Percentiles rank a stretch among this genome's conserved stretches.
These are phyloP conservation scores for Antechinus flavipes DNA, from an alignment of 2,113 vertebrate species.

Conservation along the genomic window DNA sequence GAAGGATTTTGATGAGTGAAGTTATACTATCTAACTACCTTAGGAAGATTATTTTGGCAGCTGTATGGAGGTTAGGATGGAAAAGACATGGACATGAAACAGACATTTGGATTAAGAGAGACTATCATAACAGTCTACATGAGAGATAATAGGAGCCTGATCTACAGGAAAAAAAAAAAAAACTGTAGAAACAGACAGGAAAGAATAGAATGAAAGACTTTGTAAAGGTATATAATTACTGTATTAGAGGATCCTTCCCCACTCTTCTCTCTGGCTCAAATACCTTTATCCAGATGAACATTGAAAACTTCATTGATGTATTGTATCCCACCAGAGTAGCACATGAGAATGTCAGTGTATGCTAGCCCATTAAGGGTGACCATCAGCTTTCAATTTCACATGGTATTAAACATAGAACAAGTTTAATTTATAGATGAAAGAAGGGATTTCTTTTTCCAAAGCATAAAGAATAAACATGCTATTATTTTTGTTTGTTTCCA, in stretches of 20 bases:
- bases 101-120: background rate
- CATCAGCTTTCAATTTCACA: background rate
- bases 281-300: background rate
- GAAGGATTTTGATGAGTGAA: no score
- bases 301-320: background rate
- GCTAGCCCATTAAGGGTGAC: background rate
- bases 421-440: background rate
- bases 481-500: background rate
- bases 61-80: background rate
- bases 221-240: background rate
- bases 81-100: background rate
- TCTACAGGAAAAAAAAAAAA: background rate
- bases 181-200: background rate
- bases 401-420: background rate
- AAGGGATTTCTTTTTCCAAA: background rate
- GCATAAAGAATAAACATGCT: background rate
- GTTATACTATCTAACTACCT: background rate
- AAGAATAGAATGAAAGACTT: background rate
- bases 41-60: background rate
- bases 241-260: background rate
- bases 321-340: background rate
- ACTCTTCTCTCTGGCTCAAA: background rate
- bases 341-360: background rate
- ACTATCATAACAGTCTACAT: no score
- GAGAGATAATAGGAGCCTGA: background rate